Percentiles rank a stretch among this genome's conserved stretches.
Evolutionary conservation across 2,113 vertebrate genomes (phyloP).

Genomic region (Pachycephala philippinensis): DNA sequence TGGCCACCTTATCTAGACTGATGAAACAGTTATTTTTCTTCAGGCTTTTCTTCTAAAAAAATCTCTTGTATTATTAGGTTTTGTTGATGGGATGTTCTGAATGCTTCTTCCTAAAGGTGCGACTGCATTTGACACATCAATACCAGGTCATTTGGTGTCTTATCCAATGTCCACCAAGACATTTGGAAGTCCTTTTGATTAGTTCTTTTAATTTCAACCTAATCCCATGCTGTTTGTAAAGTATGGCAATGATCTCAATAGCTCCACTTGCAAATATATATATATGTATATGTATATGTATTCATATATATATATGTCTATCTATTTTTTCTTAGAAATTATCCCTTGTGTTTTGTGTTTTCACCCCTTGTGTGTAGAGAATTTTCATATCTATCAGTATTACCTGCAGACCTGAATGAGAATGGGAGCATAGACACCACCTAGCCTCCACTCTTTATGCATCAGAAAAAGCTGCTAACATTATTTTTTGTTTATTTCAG

Average conservation of each 20-base stretch:
- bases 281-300: not conserved
- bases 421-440: not conserved
- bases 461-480: conserved; percentile 58
- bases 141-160: conserved; percentile 39
- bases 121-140: conserved; percentile 36
- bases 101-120: conserved; percentile 33
- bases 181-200: conserved; percentile 48
- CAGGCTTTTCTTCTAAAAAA: conserved; percentile 19
- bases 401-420: not conserved
- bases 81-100: conserved; percentile 51
- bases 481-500: conserved; percentile 87
- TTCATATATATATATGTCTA: not conserved
- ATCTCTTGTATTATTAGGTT: conserved; percentile 37
- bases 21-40: not conserved
- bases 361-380: conserved; percentile 28
- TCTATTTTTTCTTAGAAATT: conserved; percentile 37
- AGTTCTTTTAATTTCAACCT: conserved; percentile 47
- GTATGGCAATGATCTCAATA: conserved; percentile 55
- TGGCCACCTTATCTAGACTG: not conserved
- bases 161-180: conserved; percentile 46
- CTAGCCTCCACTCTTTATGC: not conserved
- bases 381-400: not conserved
- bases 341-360: conserved; percentile 8
- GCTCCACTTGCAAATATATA: not conserved
- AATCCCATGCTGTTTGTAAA: conserved; percentile 58